Base-by-base conservation (phyloP, 2,797 vertebrate genomes). In the Ptychobarbus kaznakovi region DNA sequence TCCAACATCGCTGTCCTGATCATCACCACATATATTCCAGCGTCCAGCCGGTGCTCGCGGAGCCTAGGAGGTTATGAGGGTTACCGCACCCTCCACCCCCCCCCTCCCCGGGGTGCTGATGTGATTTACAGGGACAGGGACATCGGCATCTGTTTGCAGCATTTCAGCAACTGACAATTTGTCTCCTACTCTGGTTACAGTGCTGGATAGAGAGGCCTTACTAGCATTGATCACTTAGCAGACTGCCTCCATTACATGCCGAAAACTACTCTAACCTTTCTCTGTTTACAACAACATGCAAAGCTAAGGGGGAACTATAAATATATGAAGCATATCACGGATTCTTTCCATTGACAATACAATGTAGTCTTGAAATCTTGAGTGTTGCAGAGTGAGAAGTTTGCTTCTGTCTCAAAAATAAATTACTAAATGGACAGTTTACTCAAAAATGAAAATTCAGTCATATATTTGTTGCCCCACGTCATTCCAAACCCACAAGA, bases 271-370 rank as follows among this genome's bases (percentile, higher is more conserved):
- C 81, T 86, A 86, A 90, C 89, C 89, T 89, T 92, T 92, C 91
- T 92, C 91, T 88, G 83, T 93, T 90, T 92, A 89, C 91, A 92
- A 88, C 91, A 90, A 91, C 90, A 91, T 93, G 93, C 92, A 90
- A 90, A 90, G 92, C 94, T 93, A 93, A 93, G 94, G 89, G 89
- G 89, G 82, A 90, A 87, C 93, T 95, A 95, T 93, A 95, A 94
- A 95, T 95, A 95, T 88, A 88, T 81, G 16, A 53, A 28, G 68
- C 88, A 88, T 89, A 86, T 89, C 82, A 69, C 77, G 40, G 88
- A 92, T 90, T 88, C 86, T 91, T 91, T 92, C 90, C 90, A 89
- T 69, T 89, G 86, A 92, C 89, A 89, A 90, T 81, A 88, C 86
- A 78, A 91, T 77, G 83, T 51, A 78, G 77, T 80, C 69, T 88